These are phyloP conservation scores for Hippocampus barbouri DNA, from an alignment of 2,113 vertebrate species.

Conservation along the genomic window DNA sequence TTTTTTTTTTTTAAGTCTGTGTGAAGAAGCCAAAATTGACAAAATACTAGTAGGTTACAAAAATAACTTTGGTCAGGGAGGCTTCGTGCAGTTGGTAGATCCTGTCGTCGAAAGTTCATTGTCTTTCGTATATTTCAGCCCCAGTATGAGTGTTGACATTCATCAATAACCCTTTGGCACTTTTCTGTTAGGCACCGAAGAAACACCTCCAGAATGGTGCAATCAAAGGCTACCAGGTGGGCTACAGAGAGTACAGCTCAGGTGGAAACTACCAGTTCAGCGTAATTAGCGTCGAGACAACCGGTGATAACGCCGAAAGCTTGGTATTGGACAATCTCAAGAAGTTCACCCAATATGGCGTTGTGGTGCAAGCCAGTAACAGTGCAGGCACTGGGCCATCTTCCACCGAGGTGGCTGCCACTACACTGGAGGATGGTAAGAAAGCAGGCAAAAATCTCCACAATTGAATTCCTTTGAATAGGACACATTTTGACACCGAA, in stretches of 20 bases:
- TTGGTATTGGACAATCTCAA: constrained; percentile 93
- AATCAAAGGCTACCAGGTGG: constrained; percentile 95
- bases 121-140: background rate
- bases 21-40: too few species aligned
- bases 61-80: too few species aligned
- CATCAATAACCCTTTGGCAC: background rate
- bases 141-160: too few species aligned
- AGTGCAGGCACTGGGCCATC: constrained; percentile 93
- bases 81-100: too few species aligned
- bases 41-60: too few species aligned
- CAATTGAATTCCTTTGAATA: background rate
- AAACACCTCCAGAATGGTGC: constrained; percentile 95
- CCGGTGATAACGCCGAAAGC: constrained; percentile 89
- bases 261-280: constrained; percentile 97
- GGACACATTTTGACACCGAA: background rate
- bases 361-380: constrained; percentile 97
- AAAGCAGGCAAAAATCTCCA: background rate
- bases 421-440: constrained; percentile 94
- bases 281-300: constrained; percentile 93
- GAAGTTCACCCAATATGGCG: constrained; percentile 96
- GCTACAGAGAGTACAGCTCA: constrained; percentile 92
- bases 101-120: background rate
- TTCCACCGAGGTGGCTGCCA: constrained; percentile 93
- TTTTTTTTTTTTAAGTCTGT: too few species aligned
- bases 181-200: constrained; percentile 79